Evolutionary conservation across 2,797 vertebrate species (phyloP).

Genomic region (Urosaurus nigricauda): DNA sequence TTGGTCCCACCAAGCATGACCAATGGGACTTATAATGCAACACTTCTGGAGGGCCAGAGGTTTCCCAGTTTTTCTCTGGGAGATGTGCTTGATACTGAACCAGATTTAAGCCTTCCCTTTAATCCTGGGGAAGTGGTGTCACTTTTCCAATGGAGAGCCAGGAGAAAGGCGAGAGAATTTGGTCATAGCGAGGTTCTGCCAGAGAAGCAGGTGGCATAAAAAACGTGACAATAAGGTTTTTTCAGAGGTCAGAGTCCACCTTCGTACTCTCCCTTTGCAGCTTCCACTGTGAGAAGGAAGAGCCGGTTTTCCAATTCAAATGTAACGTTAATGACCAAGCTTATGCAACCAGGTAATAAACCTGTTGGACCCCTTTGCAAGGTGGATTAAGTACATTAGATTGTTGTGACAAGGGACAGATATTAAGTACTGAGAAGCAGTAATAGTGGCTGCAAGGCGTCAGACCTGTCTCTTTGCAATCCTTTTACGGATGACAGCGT

Average conservation of each 20-base stretch:
- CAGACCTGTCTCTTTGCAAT: neutral
- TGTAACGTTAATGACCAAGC: slow-evolving; percentile 3
- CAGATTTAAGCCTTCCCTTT: no score
- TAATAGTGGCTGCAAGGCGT: neutral
- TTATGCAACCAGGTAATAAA: slow-evolving; percentile 11
- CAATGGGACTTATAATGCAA: neutral
- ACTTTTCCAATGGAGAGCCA: neutral
- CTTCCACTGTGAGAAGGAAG: neutral
- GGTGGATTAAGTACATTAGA: neutral
- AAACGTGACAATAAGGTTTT: neutral
- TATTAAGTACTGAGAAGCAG: neutral
- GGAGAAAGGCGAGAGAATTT: no score
- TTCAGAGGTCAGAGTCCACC: neutral
- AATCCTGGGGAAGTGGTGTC: neutral
- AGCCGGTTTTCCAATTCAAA: neutral
- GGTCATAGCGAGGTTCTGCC: neutral
- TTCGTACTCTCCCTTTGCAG: no score
- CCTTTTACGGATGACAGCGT: neutral
- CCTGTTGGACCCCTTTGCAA: slow-evolving; percentile 7
- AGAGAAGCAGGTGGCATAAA: neutral
- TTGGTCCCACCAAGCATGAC: neutral
- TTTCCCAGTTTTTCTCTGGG: neutral
- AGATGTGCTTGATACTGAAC: neutral
- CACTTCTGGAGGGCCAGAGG: no score
- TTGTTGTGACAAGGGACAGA: neutral